phyloP scores from a whole-genome alignment of 1,140 invertebrate species.

The Polypedilum vanderplanki region DNA sequence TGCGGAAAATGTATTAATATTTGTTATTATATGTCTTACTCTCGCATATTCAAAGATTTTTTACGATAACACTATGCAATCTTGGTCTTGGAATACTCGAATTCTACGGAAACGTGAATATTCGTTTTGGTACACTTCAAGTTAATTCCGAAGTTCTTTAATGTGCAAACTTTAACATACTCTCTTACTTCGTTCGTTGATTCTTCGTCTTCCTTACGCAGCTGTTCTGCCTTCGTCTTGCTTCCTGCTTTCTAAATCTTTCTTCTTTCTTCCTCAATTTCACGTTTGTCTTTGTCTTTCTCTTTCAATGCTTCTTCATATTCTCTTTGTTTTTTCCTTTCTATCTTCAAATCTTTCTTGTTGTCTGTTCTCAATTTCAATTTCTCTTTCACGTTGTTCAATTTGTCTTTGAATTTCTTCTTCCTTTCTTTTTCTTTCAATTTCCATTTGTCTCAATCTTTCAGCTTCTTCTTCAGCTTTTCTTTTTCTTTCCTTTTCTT shows the following conservation, averaged over 20 bases:
- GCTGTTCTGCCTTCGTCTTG: no score
- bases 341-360: background rate
- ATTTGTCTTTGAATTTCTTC: background rate
- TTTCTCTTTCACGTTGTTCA: background rate
- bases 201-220: background rate
- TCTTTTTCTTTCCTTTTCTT: background rate
- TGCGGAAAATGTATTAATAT: no score
- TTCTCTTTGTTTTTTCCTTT: background rate
- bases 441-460: background rate
- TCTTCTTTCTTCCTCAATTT: background rate
- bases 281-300: background rate
- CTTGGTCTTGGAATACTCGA: background rate
- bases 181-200: background rate
- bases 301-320: background rate
- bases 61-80: slow-evolving; percentile 34
- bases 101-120: no score
- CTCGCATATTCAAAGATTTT: background rate
- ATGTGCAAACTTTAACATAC: background rate
- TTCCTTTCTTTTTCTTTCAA: background rate
- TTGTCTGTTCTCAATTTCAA: background rate
- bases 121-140: no score
- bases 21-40: no score
- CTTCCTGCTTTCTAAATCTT: no score
- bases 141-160: background rate
- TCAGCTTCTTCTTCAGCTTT: background rate